Evolutionary conservation across 2,113 vertebrate genomes (phyloP), one percentile per base, ranked within the genome.

Genomic region (Phoenicopterus ruber): DNA sequence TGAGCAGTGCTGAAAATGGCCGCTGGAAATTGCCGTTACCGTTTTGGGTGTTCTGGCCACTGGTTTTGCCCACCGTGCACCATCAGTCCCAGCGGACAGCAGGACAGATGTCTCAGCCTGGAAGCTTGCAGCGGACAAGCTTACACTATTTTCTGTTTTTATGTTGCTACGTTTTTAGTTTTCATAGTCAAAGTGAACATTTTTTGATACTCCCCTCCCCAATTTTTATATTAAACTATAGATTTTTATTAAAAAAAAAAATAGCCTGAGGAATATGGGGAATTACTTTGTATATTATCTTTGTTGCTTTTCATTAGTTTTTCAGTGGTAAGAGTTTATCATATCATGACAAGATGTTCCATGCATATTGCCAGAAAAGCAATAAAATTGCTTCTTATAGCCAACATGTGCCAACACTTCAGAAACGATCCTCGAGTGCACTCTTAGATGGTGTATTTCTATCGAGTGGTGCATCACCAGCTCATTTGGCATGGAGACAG

Each of bases 1-100:
- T 4, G 12, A 82, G 17, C 13, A 12, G 21, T 32, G 34, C 19
- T 42, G 24, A 55, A 94, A 76, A 44, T 6, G 24, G 7, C 46
- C 3, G 2, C 20, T 28, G 50, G 50, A 78, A 81, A 38, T 46
- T 2, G 1, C 8, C 11, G 2, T 10, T 61, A 14, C 12, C 3
- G 7, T 42, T 55, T 83, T 19, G 25, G 15, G 9, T 65, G 5
- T n/a, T 93, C n/a, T 59, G 32, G 44, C 11, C 7, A 11, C 22
- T 47, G 66, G 16, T 50, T 90, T 80, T 67, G 20, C 52, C 44
- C 36, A 54, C 4, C 31, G 11, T 6, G 10, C 21, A 22, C 11
- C 8, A 11, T 28, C 38, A 59, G 1, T 20, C 16, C 25, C 55
- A 44, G 4, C 8, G 71, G 54, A n/a, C 11, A 36, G 2, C 17